Evolutionary conservation across 1,140 invertebrate genomes (phyloP), one percentile per base, ranked within the genome.

Genomic region (Copidosoma floridanum): DNA sequence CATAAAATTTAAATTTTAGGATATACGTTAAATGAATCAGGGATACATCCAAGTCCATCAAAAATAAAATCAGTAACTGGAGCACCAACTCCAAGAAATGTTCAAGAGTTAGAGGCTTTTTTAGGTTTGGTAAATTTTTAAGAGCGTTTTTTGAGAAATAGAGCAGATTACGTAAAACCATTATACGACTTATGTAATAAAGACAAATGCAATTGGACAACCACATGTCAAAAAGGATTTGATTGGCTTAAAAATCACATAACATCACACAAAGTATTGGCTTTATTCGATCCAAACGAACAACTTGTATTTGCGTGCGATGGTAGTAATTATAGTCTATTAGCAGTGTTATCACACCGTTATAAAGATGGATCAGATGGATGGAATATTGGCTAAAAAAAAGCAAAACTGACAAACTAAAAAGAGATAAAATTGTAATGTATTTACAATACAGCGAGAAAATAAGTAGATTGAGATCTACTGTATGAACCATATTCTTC

Each of bases 61-160:
- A 72, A 73, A 44, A 54, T 64, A 7, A 27, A 61, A 44, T 64
- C 68, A 3, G 57, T 74, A 12, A 46, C 23, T 0, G 43, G 67
- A 24, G 67, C 70, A 57, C 59, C 64, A n/a, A 40, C 38, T 29
- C 74, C 71, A 26, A 35, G 35, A 23, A 68, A 70, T 57, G 35
- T 55, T 8, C 56, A 67, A 16, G 66, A 74, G 54, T 40, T 73
- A 10, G 51, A 63, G 38, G 46, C 52, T 23, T 74, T 77, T 59
- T 29, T 79, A n/a, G 76, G 76, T 8, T 32, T 74, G 35, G 43
- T 71, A 5, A 71, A 65, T n/a, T 77, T 68, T 57, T 77, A n/a
- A n/a, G n/a, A n/a, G 65, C 73, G 55, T 66, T 72, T 11, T 81
- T 79, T n/a, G n/a, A n/a, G n/a, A n/a, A n/a, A n/a, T n/a, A n/a